A percentile compares a stretch with the other conserved stretches of the same genome.
Evolutionary conservation across 2,797 vertebrate genomes (phyloP).

Genomic region (Cynopterus sphinx): DNA sequence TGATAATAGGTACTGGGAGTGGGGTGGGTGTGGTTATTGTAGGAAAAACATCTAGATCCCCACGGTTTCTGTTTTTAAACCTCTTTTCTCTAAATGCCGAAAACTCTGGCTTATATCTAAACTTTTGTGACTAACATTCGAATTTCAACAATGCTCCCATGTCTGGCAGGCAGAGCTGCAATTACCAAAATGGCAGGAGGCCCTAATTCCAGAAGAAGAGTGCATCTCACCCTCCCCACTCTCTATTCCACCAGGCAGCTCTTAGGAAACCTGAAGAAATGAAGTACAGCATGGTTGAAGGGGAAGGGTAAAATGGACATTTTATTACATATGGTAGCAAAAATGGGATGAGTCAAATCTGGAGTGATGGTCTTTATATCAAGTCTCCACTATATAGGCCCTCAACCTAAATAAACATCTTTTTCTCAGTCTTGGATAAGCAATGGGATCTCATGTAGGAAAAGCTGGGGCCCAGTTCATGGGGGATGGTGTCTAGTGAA

Average conservation of each 20-base stretch:
- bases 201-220: not conserved
- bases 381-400: not conserved
- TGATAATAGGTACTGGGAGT: not conserved
- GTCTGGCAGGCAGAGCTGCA: not conserved
- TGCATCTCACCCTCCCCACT: not conserved
- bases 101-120: not conserved
- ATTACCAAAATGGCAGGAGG: not conserved
- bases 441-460: not conserved
- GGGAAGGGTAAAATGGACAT: not conserved
- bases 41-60: not conserved
- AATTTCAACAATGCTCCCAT: not conserved
- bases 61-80: not conserved
- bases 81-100: not conserved
- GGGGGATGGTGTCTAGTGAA: not conserved
- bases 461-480: not conserved
- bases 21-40: not conserved
- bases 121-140: not conserved
- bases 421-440: not conserved
- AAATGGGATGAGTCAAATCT: not conserved
- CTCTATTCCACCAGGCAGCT: not conserved
- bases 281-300: not conserved
- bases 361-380: not conserved
- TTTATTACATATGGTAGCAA: constrained; percentile 47
- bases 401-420: not conserved
- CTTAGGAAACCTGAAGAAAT: not conserved